Evolutionary conservation across 2,113 vertebrate genomes (phyloP).

Genomic region (Ranitomeya imitator): DNA sequence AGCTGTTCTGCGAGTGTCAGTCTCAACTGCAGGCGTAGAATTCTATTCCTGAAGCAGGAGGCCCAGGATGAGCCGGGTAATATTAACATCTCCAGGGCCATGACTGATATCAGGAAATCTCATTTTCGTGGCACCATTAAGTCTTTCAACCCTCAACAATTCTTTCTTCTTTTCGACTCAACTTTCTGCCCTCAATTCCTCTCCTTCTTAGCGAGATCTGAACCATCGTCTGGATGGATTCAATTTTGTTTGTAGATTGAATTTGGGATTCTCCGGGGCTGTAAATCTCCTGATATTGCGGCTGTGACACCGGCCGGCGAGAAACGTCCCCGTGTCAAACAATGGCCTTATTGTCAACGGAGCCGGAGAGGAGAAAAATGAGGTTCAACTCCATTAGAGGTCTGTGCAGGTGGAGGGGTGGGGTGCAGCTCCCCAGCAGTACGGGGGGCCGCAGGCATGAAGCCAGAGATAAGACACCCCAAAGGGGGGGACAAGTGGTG

Average conservation of each 20-base stretch:
- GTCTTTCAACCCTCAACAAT: background rate
- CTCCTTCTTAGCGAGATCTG: constrained; percentile 8
- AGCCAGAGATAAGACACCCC: background rate
- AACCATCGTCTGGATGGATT: background rate
- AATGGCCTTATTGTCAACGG: constrained; percentile 47
- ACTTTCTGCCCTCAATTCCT: constrained; percentile 41
- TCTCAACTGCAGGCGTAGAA: too few species aligned
- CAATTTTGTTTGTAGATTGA: constrained; percentile 50
- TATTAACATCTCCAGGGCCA: too few species aligned
- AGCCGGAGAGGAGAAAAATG: constrained; percentile 48
- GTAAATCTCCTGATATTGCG: constrained; percentile 35
- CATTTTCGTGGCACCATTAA: too few species aligned
- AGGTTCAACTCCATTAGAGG: constrained; percentile 31
- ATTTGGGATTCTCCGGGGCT: constrained; percentile 13
- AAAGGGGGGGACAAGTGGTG: background rate
- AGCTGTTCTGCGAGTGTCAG: too few species aligned
- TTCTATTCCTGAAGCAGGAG: too few species aligned
- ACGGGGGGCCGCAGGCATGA: background rate
- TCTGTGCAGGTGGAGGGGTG: background rate
- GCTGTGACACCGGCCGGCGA: constrained; percentile 1
- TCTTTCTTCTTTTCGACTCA: background rate
- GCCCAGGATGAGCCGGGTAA: too few species aligned
- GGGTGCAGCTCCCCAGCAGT: background rate
- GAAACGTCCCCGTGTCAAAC: constrained; percentile 40
- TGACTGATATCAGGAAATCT: too few species aligned